Evolutionary conservation across 2,888 invertebrate genomes (phyloP).

Genomic region (Parapristionchus giblindavisi): DNA sequence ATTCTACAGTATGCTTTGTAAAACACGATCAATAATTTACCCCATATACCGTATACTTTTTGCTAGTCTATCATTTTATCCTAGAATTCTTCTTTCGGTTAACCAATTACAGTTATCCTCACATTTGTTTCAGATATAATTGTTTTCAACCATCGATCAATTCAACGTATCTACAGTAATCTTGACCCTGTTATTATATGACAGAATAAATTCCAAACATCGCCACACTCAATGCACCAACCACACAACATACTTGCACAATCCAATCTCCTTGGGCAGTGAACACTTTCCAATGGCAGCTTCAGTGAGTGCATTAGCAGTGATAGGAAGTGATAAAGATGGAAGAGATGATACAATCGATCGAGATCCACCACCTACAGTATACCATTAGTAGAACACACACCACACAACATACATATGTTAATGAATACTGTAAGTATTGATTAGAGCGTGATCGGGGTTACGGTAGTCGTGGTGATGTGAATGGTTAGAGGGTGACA

Average conservation of each 20-base stretch:
- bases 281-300: conserved; percentile 35
- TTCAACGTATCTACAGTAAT: background rate
- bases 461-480: background rate
- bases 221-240: too few species aligned
- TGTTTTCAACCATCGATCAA: too few species aligned
- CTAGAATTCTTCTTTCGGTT: background rate
- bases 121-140: too few species aligned
- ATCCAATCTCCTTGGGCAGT: conserved; percentile 41
- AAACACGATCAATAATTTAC: background rate
- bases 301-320: conserved; percentile 9
- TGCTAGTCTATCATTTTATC: background rate
- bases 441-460: background rate
- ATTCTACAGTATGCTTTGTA: background rate
- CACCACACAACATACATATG: background rate
- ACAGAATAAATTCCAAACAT: too few species aligned
- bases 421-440: background rate
- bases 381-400: conserved; percentile 17
- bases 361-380: background rate
- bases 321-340: background rate
- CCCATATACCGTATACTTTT: background rate
- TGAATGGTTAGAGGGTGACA: conserved; percentile 2
- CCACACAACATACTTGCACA: conserved; percentile 38
- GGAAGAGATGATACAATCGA: background rate
- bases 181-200: background rate
- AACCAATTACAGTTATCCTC: too few species aligned